Percentiles rank a stretch among this genome's conserved stretches.
Evolutionary conservation across 2,797 vertebrate species (phyloP).

Genomic region (Myotis pilosus): DNA sequence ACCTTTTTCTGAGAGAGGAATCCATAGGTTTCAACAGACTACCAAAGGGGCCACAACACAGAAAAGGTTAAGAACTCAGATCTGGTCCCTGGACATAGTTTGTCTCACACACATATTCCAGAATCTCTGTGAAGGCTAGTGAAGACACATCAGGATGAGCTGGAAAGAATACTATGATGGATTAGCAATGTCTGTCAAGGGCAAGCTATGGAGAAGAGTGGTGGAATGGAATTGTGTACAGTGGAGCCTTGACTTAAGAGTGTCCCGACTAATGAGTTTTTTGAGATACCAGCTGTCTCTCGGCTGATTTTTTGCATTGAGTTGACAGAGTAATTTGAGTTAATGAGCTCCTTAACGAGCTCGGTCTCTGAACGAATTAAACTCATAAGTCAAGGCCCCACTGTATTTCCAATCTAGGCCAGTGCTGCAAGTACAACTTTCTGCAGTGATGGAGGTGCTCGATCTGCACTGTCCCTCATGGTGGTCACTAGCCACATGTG

Average conservation of each 20-base stretch:
- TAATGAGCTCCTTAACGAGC: too few relatives aligned
- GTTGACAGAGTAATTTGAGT: too few relatives aligned
- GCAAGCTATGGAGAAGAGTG: neutral
- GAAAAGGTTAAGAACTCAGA: neutral
- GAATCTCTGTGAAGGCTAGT: neutral
- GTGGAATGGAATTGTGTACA: neutral
- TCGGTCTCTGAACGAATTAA: too few relatives aligned
- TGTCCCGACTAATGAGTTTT: too few relatives aligned
- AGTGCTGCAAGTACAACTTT: neutral
- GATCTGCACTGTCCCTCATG: too few relatives aligned
- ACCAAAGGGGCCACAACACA: neutral
- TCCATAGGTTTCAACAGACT: neutral
- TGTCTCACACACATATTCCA: neutral
- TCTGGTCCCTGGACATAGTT: neutral
- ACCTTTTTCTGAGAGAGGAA: neutral
- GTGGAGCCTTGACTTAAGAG: too few relatives aligned
- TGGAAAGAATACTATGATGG: neutral
- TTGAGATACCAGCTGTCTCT: too few relatives aligned
- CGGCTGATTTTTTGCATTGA: too few relatives aligned
- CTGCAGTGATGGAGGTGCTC: neutral
- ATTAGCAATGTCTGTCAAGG: neutral
- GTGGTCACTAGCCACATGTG: neutral
- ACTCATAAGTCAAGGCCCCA: too few relatives aligned
- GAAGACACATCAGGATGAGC: neutral
- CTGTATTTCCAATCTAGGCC: neutral